Evolutionary conservation across 2,888 invertebrate species (phyloP), one percentile per base, ranked within the genome.

Genomic region (Autographa pulchrina): DNA sequence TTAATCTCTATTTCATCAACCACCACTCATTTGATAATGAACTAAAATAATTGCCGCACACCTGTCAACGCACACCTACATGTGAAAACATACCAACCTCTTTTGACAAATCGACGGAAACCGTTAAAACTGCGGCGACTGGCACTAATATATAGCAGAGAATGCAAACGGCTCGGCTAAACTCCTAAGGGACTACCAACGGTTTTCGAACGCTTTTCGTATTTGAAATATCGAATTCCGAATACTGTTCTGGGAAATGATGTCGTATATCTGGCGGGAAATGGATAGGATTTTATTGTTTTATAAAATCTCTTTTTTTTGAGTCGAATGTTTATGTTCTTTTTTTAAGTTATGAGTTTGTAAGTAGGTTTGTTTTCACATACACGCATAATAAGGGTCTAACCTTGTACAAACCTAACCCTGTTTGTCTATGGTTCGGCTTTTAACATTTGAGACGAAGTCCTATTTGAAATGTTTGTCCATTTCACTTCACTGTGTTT

Each of bases 151-250:
- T 75, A 78, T 72, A 70, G 65, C 60, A 4, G 7, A 60, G 25
- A 48, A 61, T 32, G 43, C 41, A 56, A 20, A 58, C 48, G n/a
- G 54, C 43, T 68, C 59, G 41, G 59, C 58, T 68, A 65, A 78
- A 79, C 54, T 66, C 79, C 79, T 72, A 59, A 38, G 72, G 68
- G 75, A 78, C 71, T 62, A 79, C 66, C 63, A 68, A 48, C 38
- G 48, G 58, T 62, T 68, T 7, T 75, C 63, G 75, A 78, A 66
- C 20, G 41, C 31, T 41, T 62, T 25, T 71, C 61, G 56, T 67
- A 58, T 70, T 66, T 62, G 68, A 79, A 75, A 71, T 79, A 79
- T 63, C 35, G 56, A 16, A 60, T 65, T 79, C 68, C 74, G 67
- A 78, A 77, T 74, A 35, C 65, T 62, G 75, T 70, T 78, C 65